These are phyloP conservation scores for Phyllotis vaccarum DNA, from an alignment of 2,797 vertebrate genomes.

Conservation along the genomic window DNA sequence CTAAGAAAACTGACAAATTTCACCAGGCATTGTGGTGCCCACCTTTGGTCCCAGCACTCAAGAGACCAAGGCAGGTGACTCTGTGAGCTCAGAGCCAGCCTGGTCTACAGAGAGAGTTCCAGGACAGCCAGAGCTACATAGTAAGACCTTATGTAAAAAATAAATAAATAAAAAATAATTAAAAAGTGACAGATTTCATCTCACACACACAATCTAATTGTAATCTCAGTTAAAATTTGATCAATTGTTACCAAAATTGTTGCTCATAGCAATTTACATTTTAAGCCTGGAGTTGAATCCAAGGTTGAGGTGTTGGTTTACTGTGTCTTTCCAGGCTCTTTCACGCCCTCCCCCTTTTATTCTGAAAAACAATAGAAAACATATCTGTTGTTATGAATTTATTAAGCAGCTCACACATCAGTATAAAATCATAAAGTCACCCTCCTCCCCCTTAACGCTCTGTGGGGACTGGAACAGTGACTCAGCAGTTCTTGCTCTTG, in stretches of 20 bases:
- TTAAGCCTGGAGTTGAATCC: not conserved
- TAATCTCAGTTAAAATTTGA: constrained; percentile 33
- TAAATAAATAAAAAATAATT: not conserved
- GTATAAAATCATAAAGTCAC: not conserved
- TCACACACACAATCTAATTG: not conserved
- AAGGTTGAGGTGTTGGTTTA: not conserved
- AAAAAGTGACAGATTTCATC: not conserved
- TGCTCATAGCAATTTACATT: not conserved
- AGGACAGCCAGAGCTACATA: not conserved
- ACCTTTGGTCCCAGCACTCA: not conserved
- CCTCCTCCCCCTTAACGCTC: not conserved
- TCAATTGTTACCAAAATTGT: not conserved
- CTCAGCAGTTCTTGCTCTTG: not conserved
- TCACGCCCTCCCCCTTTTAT: not conserved
- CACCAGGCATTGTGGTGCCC: not conserved
- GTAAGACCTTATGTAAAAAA: not conserved
- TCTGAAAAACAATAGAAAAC: not conserved
- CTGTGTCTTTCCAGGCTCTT: constrained; percentile 13
- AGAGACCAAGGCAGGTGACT: not conserved
- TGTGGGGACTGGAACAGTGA: not conserved
- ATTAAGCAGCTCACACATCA: not conserved
- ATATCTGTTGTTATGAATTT: not conserved
- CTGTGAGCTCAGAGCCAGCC: not conserved
- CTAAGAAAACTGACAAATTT: constrained; percentile 48
- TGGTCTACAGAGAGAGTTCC: not conserved